Evolutionary conservation across 2,797 vertebrate genomes (phyloP), one percentile per base, ranked within the genome.

Genomic region (Oreortyx pictus): DNA sequence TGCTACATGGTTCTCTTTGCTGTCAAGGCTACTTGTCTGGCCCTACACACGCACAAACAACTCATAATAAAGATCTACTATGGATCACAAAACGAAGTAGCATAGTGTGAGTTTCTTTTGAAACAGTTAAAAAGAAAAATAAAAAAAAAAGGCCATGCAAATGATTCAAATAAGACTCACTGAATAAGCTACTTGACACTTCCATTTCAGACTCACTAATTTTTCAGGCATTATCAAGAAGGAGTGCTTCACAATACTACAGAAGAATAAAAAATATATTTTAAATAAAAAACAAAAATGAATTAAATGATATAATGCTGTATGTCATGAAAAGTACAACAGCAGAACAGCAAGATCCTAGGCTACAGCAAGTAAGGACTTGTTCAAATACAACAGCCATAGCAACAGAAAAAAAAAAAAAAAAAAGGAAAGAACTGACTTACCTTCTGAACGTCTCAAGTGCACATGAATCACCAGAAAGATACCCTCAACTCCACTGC

Each of bases 1-100:
- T 5, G 5, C 27, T 43, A 29, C 35, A 9, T 2, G 1, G 52
- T 66, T 0, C 0, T 19, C 72, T 31, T n/a, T 41, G 57, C 24
- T 75, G 11, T 20, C 5, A 80, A 71, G 31, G 12, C 9, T 70
- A 33, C 54, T 70, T 49, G n/a, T 29, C 9, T 82, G 5, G 22
- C 33, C 22, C 14, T 4, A 52, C 11, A 4, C 19, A 44, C 64
- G 12, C 31, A 72, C 2, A 72, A 24, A 60, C 1, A 56, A 57
- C 44, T 65, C 18, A 39, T 33, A 64, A 43, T 14, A 54, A 60
- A 41, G 7, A 29, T 57, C 14, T 74, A 19, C 16, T 72, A 44
- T 1, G 6, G 17, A 50, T 81, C 39, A 66, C 59, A 23, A 74
- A 46, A 71, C 52, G 71, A 83, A 16, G 13, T 4, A 73, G 14